phyloP scores from a whole-genome alignment of 2,888 invertebrate genomes.

The Magallana nippona region DNA sequence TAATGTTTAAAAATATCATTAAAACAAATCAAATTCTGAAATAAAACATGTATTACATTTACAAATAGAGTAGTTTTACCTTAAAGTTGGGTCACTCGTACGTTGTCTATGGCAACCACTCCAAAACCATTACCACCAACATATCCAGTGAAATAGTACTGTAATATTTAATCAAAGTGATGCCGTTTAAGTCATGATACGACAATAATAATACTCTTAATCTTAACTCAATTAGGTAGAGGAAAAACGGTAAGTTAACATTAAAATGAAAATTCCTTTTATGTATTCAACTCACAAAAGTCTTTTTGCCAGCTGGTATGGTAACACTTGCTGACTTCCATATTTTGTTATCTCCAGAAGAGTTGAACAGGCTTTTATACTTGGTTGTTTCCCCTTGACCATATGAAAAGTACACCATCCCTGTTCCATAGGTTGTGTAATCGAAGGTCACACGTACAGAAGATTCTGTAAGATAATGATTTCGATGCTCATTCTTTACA shows the following conservation, averaged over 20 bases:
- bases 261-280: neutral
- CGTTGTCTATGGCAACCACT: neutral
- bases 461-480: neutral
- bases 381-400: neutral
- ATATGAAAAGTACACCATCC: neutral
- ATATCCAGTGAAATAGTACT: neutral
- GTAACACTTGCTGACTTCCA: neutral
- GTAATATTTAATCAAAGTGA: neutral
- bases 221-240: no score
- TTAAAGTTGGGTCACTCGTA: neutral
- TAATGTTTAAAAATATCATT: no score
- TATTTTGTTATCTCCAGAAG: neutral
- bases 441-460: neutral
- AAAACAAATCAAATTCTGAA: no score
- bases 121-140: neutral
- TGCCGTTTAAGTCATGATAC: no score
- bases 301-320: neutral
- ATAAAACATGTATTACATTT: no score
- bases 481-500: no score
- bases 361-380: neutral
- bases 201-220: no score
- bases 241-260: neutral
- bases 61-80: no score
- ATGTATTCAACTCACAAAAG: neutral
- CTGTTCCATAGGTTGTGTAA: neutral